Conservation (phyloP, 2,113 vertebrate genomes). For the Sapajus apella region DNA sequence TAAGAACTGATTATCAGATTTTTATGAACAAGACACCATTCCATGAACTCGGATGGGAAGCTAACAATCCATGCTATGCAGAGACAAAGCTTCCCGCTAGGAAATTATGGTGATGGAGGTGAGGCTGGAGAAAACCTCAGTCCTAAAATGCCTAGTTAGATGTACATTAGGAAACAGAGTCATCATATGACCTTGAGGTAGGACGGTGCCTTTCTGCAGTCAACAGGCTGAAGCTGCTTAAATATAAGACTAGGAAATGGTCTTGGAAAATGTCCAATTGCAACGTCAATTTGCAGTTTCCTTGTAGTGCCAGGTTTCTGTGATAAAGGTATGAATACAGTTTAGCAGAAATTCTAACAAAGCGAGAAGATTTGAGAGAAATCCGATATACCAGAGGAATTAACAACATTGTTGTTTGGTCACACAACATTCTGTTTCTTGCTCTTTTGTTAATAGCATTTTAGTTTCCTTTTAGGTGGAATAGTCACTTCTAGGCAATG, state of each 20-base stretch:
- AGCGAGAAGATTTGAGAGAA: conserved; percentile 10
- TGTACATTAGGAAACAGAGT: background rate
- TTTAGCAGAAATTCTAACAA: conserved; percentile 24
- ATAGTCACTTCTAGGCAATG: background rate
- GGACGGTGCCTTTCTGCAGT: background rate
- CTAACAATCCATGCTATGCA: background rate
- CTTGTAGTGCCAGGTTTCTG: background rate
- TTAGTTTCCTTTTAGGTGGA: background rate
- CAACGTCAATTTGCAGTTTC: background rate
- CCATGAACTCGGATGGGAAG: background rate
- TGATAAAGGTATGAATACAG: background rate
- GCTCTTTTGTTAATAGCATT: background rate
- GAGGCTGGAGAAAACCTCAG: background rate
- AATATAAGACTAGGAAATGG: conserved; percentile 28
- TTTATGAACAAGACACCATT: background rate
- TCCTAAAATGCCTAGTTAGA: background rate
- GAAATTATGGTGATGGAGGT: background rate
- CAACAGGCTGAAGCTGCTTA: background rate
- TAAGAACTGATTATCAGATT: background rate
- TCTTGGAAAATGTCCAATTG: background rate
- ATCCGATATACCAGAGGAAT: background rate
- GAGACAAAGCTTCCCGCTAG: background rate
- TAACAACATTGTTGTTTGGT: background rate
- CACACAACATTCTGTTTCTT: background rate
- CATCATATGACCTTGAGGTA: background rate